phyloP scores from a whole-genome alignment of 2,797 vertebrate species.

The Enteromius mattozi region DNA sequence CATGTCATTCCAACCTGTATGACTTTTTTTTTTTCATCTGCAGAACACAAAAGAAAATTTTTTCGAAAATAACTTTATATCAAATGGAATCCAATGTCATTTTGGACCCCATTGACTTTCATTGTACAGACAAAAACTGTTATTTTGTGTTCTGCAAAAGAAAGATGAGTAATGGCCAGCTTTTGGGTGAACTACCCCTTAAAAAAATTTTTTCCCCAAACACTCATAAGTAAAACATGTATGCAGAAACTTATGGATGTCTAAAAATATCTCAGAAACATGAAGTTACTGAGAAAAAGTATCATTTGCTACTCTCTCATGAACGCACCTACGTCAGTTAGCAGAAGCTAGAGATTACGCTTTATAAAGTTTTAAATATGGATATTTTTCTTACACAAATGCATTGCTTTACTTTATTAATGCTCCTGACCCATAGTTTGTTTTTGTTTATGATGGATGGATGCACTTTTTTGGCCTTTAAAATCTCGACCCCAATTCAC shows the following conservation, averaged over 20 bases:
- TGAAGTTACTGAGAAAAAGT: not conserved
- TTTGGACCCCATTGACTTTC: not conserved
- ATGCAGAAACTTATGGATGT: not conserved
- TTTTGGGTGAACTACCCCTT: not conserved
- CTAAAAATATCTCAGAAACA: not conserved
- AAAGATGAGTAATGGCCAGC: slow-evolving; percentile 4
- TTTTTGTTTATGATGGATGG: not conserved
- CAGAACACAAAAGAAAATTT: slow-evolving; percentile 10
- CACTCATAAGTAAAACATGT: not conserved
- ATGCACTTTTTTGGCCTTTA: not conserved
- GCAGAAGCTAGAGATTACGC: not conserved
- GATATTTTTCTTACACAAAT: not conserved
- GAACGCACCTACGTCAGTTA: not conserved
- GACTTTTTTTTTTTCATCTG: slow-evolving; percentile 1
- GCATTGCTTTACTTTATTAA: not conserved
- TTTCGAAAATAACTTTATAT: not conserved
- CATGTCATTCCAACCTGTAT: not conserved
- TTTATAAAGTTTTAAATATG: not conserved
- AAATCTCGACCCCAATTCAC: no score
- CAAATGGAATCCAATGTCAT: not conserved
- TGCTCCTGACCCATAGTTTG: no score
- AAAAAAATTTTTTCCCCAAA: not conserved
- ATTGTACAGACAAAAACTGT: not conserved
- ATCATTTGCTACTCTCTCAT: not conserved
- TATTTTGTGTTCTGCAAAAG: slow-evolving; percentile 7